Base-by-base conservation (phyloP, 1,140 invertebrate species). In the Spodoptera frugiperda region DNA sequence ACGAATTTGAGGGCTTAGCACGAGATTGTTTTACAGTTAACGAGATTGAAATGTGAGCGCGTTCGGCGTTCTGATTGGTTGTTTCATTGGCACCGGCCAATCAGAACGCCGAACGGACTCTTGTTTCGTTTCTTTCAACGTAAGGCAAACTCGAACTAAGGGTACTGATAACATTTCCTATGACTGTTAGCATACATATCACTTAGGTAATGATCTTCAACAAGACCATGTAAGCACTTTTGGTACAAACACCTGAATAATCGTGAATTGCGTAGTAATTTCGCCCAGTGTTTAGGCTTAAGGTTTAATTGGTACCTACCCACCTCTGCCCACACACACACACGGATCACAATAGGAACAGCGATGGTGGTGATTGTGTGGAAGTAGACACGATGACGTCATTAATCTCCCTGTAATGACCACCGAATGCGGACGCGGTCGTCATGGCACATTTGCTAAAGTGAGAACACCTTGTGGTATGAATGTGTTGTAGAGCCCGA, bases 371-470 rank as follows among this genome's bases (percentile, higher is more conserved):
- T 81, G 84, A 84, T 82, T 84, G 84, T 79, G 76, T 79, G 63
- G 74, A 67, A 68, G 78, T 74, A 82, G 78, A 81, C 82, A 83
- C 78, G 80, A 83, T 87, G 84, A 86, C 80, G 80, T 87, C 86
- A 87, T 87, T 84, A 87, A 87, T 87, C 84, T 86, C 82, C 76
- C 71, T 49, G 82, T 88, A 90, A 89, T 87, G 85, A 85, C 80
- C 83, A 78, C 77, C 81, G 84, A 67, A 89, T 85, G 83, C 81
- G 83, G 74, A 80, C 76, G 72, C 78, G 78, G 79, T 72, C 82
- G 86, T 86, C 86, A 89, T 83, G 86, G 87, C 78, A 87, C 89
- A 88, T 88, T 89, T 88, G 81, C 65, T 83, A 83, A 81, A 82
- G 78, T 78, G 72, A 78, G 80, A 68, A 70, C 21, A 9, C 4